These are phyloP conservation scores for Tenrec ecaudatus DNA, from an alignment of 2,113 vertebrate species.

Conservation along the genomic window DNA sequence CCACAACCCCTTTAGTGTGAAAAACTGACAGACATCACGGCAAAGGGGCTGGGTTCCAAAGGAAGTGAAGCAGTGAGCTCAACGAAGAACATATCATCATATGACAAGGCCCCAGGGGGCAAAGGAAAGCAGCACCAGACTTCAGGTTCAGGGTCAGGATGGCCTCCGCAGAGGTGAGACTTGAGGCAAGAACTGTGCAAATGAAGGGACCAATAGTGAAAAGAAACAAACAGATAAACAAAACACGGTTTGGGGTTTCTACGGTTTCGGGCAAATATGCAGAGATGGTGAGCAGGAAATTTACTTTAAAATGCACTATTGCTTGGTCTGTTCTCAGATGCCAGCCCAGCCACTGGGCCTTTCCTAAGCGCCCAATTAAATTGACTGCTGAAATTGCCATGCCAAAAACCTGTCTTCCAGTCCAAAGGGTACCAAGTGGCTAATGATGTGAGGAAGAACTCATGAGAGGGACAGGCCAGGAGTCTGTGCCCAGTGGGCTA, in stretches of 20 bases:
- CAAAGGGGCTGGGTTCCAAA: not conserved
- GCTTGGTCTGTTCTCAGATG: constrained; percentile 64
- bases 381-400: constrained; percentile 80
- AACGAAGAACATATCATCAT: not conserved
- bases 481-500: not conserved
- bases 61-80: not conserved
- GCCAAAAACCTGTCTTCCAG: constrained; percentile 79
- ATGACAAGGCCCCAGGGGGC: not conserved
- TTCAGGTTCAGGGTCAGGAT: not conserved
- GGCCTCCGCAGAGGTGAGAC: not conserved
- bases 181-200: not conserved
- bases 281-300: not conserved
- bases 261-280: not conserved
- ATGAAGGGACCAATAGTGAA: not conserved
- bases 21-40: not conserved
- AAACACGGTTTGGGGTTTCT: not conserved
- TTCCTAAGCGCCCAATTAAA: constrained; percentile 86
- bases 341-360: constrained; percentile 68
- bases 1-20: not conserved
- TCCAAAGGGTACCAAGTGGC: constrained; percentile 71
- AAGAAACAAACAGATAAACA: too few species aligned
- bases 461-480: not conserved
- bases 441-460: constrained; percentile 83
- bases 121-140: not conserved
- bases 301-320: constrained; percentile 45